These are phyloP conservation scores for Luperina testacea DNA, from an alignment of 2,888 invertebrate species.

Conservation along the genomic window DNA sequence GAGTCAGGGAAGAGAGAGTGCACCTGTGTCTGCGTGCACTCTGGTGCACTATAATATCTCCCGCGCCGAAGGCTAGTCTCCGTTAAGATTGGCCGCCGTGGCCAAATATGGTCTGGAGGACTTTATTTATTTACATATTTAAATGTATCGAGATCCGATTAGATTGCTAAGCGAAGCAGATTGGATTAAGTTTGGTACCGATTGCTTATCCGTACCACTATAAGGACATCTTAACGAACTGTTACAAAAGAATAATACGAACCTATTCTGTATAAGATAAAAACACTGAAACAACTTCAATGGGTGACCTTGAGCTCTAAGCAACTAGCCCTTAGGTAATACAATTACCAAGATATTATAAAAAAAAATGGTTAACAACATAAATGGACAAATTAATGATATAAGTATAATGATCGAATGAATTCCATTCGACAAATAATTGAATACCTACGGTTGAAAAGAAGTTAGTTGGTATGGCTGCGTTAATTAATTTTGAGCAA, in stretches of 20 bases:
- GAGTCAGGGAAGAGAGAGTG: too few relatives aligned
- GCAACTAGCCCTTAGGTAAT: neutral
- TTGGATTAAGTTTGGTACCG: conserved; percentile 15
- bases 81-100: too few relatives aligned
- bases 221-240: conserved; percentile 7
- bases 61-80: too few relatives aligned
- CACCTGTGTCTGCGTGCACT: too few relatives aligned
- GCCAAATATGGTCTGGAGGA: too few relatives aligned
- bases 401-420: conserved; percentile 23
- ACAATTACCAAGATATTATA: neutral
- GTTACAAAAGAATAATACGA: neutral
- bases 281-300: neutral
- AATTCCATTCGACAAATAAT: conserved; percentile 36
- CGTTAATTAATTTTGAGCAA: conserved; percentile 40
- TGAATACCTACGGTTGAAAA: neutral
- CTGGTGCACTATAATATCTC: too few relatives aligned
- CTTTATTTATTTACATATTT: too few relatives aligned
- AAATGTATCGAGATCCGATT: conserved; percentile 28
- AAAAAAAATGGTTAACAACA: conserved; percentile 22
- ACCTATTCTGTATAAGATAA: neutral
- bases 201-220: conserved; percentile 17
- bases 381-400: conserved; percentile 50
- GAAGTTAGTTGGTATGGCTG: conserved; percentile 6
- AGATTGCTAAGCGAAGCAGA: conserved; percentile 30
- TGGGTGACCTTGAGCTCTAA: conserved; percentile 2